Percentiles rank a stretch among this genome's conserved stretches.
Evolutionary conservation across 1,140 invertebrate genomes (phyloP).

Genomic region (Listronotus oregonensis): DNA sequence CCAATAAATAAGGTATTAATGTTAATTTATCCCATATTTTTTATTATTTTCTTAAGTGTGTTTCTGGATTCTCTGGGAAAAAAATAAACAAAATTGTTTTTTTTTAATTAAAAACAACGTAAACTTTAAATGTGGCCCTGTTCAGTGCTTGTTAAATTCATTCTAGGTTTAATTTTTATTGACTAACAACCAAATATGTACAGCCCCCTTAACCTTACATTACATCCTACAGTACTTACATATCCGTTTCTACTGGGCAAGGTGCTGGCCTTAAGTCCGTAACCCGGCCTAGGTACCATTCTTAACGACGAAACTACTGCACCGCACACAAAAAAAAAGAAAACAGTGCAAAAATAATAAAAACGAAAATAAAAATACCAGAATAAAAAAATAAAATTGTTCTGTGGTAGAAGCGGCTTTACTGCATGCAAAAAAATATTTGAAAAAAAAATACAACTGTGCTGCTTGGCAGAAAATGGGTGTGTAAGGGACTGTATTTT

Average conservation of each 20-base stretch:
- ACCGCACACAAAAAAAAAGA: constrained; percentile 49
- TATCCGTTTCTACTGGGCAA: constrained; percentile 68
- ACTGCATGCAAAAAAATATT: constrained; percentile 7
- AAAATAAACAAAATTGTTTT: too few relatives aligned
- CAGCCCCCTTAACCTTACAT: background rate
- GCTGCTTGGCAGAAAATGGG: background rate
- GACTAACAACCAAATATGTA: background rate
- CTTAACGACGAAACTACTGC: constrained; percentile 63
- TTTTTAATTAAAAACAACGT: too few relatives aligned
- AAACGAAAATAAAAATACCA: constrained; percentile 13
- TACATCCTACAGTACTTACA: constrained; percentile 46
- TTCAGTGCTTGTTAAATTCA: too few relatives aligned
- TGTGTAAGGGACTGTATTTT: background rate
- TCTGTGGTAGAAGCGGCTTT: background rate
- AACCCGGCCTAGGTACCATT: constrained; percentile 73
- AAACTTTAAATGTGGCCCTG: too few relatives aligned
- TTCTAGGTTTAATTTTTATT: background rate
- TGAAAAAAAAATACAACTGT: background rate
- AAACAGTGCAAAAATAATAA: constrained; percentile 40
- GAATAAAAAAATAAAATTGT: constrained; percentile 35
- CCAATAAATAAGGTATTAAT: too few relatives aligned
- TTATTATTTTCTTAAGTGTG: too few relatives aligned
- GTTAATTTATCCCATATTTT: too few relatives aligned
- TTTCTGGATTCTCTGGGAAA: too few relatives aligned
- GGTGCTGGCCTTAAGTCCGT: constrained; percentile 75